A percentile compares a stretch with the other conserved stretches of the same genome.
Conservation (phyloP, 2,113 vertebrate species). For the Euleptes europaea region DNA sequence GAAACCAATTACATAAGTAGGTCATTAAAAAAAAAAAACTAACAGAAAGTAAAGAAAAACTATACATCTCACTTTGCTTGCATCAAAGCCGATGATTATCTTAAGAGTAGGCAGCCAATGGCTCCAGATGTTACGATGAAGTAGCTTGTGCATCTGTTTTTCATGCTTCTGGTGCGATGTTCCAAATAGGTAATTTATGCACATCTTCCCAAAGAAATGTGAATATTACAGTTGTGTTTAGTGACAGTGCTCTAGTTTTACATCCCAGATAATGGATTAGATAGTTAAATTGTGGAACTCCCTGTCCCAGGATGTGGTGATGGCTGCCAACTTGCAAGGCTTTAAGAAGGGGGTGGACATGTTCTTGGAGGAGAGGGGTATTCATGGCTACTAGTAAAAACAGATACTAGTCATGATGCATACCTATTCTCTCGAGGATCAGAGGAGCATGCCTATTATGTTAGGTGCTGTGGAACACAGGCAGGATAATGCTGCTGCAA, state of each 20-base stretch:
- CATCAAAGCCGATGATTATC: slow-evolving; percentile 65
- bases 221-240: not conserved
- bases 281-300: no score
- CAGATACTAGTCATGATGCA: no score
- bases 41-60: slow-evolving; percentile 56
- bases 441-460: no score
- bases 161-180: not conserved
- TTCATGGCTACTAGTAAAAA: no score
- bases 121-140: not conserved
- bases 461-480: no score
- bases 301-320: no score
- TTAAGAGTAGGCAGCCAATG: not conserved
- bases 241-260: not conserved
- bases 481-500: no score
- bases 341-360: no score
- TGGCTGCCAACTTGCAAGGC: no score
- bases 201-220: not conserved
- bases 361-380: no score
- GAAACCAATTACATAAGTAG: slow-evolving; percentile 62
- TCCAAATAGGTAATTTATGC: not conserved
- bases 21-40: slow-evolving; percentile 63
- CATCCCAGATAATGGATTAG: not conserved
- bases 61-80: slow-evolving; percentile 56
- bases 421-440: no score
- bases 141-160: not conserved